Percentiles rank a stretch among this genome's conserved stretches.
phyloP scores from a whole-genome alignment of 2,888 invertebrate species.

The Ligdia adustata region DNA sequence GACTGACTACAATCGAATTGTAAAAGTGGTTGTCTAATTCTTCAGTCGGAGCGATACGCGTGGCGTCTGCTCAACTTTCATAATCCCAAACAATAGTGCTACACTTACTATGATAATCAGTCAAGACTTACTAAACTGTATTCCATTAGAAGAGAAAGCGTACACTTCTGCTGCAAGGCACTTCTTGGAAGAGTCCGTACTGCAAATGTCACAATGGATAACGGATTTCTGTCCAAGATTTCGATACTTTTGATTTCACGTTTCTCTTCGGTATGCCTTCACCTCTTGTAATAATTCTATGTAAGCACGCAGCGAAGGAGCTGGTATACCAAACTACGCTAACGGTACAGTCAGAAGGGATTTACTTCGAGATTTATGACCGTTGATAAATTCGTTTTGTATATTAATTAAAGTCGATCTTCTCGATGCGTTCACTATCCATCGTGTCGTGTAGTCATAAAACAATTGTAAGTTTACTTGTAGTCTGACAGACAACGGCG shows the following conservation, averaged over 20 bases:
- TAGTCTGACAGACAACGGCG: constrained; percentile 44
- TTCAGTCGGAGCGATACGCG: constrained; percentile 17
- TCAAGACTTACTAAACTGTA: constrained; percentile 69
- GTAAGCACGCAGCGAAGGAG: constrained; percentile 27
- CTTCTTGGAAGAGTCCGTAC: constrained; percentile 75
- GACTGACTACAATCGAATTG: constrained; percentile 20
- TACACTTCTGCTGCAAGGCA: constrained; percentile 58
- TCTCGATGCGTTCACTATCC: constrained; percentile 6
- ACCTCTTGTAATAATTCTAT: constrained; percentile 26
- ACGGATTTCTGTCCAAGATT: constrained; percentile 61
- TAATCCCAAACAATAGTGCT: constrained; percentile 68
- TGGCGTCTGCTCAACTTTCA: constrained; percentile 52
- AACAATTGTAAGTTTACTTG: constrained; percentile 28
- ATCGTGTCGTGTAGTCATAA: constrained; percentile 20
- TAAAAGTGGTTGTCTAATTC: constrained; percentile 13
- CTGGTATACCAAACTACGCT: constrained; percentile 37
- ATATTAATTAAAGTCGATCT: constrained; percentile 19
- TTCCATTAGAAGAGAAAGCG: constrained; percentile 76
- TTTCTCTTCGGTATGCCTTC: constrained; percentile 42
- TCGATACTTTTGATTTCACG: constrained; percentile 66
- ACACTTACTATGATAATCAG: constrained; percentile 78
- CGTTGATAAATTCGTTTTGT: constrained; percentile 21
- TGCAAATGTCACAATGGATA: constrained; percentile 77
- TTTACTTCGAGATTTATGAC: constrained; percentile 25
- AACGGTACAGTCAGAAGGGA: constrained; percentile 29